Base-by-base conservation (phyloP, 2,888 invertebrate genomes). In the Platypus cylindrus region DNA sequence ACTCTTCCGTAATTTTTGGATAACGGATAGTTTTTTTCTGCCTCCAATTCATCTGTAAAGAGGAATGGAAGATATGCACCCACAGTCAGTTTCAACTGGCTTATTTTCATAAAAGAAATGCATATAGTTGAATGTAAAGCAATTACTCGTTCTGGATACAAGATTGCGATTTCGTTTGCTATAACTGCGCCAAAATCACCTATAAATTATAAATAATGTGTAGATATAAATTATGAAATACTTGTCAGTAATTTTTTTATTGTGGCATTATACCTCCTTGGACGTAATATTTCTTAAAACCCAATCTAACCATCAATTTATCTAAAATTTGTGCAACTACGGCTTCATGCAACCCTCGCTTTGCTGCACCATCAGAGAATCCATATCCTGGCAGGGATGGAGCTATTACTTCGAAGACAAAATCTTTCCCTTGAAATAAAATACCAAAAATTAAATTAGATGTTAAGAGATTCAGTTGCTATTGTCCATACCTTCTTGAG, bases 261-360 rank as follows among this genome's bases (percentile, higher is more conserved):
- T 29, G 17, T 5, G 4, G 16, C 54, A 89, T 87, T 1, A 84
- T 1, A 80, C 81, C 30, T 34, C 37, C 41, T 59, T 84, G 83
- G 0, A 73, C 56, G 58, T 76, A 80, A 58, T 67, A 87, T 52
- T 71, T 66, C 27, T 73, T 56, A 54, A 69, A 69, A 1, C 78
- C 78, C 1, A 87, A 62, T 7, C 78, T 62, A 15, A 67, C 55
- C 83, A 84, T 84, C 31, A 87, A 62, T 49, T 75, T 76, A 34
- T 67, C 67, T 49, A 82, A 66, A 26, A 78, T 56, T 0, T 71
- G 64, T 0, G 70, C 69, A 31, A 71, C 66, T 46, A 75, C 65
- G 1, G 66, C 56, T 0, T 68, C 53, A 0, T 71, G 69, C 8
- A 75, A 54, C 14, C 82, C 83, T 4, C 70, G 68, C 33, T 70